Evolutionary conservation across 2,797 vertebrate genomes (phyloP).

Genomic region (Mus spretus): DNA sequence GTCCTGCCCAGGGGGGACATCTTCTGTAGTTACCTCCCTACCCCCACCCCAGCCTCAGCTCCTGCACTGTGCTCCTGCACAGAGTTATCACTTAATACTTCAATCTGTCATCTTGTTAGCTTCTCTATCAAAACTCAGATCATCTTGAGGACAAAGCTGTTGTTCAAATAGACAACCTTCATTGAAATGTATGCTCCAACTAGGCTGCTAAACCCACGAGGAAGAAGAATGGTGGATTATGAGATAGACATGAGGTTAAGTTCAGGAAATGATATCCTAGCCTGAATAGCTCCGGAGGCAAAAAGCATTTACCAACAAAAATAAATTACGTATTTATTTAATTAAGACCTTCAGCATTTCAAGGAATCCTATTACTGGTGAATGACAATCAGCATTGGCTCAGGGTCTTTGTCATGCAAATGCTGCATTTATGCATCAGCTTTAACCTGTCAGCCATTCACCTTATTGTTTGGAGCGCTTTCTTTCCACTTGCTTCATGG

Average conservation of each 20-base stretch:
- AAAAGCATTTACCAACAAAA: slow-evolving; percentile 66
- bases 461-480: slow-evolving; percentile 57
- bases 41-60: neutral
- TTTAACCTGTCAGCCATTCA: slow-evolving; percentile 71
- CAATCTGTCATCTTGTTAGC: slow-evolving; percentile 11
- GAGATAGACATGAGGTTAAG: neutral
- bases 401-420: slow-evolving; percentile 82
- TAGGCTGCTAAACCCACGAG: neutral
- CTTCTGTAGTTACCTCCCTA: neutral
- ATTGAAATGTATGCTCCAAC: neutral
- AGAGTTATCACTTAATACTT: neutral
- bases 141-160: slow-evolving; percentile 50
- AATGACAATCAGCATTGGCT: slow-evolving; percentile 74
- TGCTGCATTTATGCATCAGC: slow-evolving; percentile 65
- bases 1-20: neutral
- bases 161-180: neutral
- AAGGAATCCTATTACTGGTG: slow-evolving; percentile 62
- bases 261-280: neutral
- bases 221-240: neutral
- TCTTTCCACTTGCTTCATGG: slow-evolving; percentile 47
- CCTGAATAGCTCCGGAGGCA: slow-evolving; percentile 8
- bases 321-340: slow-evolving; percentile 73
- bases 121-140: slow-evolving; percentile 52
- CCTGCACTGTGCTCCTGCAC: neutral
- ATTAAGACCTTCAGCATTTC: slow-evolving; percentile 82